Percentiles rank a stretch among this genome's conserved stretches.
Conservation (phyloP, 2,888 invertebrate genomes). For the Cabera pusaria region DNA sequence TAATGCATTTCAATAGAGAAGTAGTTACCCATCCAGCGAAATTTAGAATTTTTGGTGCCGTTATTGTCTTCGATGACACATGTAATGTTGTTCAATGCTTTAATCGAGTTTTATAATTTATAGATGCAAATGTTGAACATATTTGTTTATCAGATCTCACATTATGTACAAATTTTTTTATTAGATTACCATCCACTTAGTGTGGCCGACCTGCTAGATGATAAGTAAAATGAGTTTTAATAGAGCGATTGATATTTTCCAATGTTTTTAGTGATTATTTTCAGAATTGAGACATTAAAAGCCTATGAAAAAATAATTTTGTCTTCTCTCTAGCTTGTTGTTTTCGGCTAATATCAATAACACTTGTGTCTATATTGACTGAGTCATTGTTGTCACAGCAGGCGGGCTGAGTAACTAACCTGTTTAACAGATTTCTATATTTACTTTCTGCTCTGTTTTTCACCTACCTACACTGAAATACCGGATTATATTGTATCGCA, state of each 20-base stretch:
- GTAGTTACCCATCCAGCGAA: slow-evolving; percentile 20
- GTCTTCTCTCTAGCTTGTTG: slow-evolving; percentile 21
- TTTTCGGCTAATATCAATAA: slow-evolving; percentile 21
- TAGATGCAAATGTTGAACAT: slow-evolving; percentile 39
- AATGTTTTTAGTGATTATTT: slow-evolving; percentile 64
- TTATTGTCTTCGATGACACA: slow-evolving; percentile 29
- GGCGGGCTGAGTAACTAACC: no score
- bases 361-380: slow-evolving; percentile 40
- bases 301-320: no score
- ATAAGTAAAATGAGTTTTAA: slow-evolving; percentile 57
- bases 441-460: no score
- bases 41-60: slow-evolving; percentile 13
- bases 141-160: slow-evolving; percentile 64
- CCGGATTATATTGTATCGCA: no score
- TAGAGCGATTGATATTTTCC: slow-evolving; percentile 66
- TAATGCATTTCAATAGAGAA: slow-evolving; percentile 43
- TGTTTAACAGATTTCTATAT: no score
- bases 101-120: slow-evolving; percentile 43
- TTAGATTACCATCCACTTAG: slow-evolving; percentile 36
- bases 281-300: slow-evolving; percentile 61
- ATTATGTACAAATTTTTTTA: slow-evolving; percentile 50
- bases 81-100: slow-evolving; percentile 15
- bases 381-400: slow-evolving; percentile 33
- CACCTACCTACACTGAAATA: no score
- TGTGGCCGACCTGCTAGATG: slow-evolving; percentile 59